Percentiles rank a stretch among this genome's conserved stretches.
Evolutionary conservation across 2,888 invertebrate species (phyloP).

Genomic region (Trachelus troglodyta): DNA sequence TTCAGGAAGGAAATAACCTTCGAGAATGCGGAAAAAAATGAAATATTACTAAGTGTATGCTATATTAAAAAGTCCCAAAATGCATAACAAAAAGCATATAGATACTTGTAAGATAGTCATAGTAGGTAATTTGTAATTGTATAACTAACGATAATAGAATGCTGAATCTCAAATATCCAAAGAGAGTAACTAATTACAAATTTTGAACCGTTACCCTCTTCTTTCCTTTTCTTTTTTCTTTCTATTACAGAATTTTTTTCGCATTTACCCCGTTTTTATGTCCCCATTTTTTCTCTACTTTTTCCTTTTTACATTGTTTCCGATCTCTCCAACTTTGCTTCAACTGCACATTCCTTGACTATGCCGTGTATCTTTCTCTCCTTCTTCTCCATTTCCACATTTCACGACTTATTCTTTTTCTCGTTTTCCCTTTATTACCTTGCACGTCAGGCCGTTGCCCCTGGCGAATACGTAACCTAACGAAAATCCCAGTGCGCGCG

Average conservation of each 20-base stretch:
- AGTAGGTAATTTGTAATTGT: neutral
- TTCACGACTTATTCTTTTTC: neutral
- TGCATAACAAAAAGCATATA: neutral
- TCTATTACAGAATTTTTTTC: neutral
- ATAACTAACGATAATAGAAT: no score
- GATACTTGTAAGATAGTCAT: neutral
- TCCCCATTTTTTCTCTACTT: neutral
- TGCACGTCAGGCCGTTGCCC: slow-evolving; percentile 22
- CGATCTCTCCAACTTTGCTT: neutral
- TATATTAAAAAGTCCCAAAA: neutral
- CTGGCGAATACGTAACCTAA: slow-evolving; percentile 23
- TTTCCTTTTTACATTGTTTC: neutral
- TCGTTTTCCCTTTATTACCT: neutral
- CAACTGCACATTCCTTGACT: neutral
- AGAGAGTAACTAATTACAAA: neutral
- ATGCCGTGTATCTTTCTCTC: neutral
- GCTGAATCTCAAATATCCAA: neutral
- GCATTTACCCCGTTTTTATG: neutral
- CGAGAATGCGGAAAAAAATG: neutral
- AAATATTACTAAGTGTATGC: neutral
- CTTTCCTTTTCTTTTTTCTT: neutral
- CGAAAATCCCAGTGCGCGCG: slow-evolving; percentile 24
- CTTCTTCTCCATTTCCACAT: neutral
- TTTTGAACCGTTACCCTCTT: neutral
- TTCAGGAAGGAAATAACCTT: neutral